Percentiles rank a stretch among this genome's conserved stretches.
phyloP scores from a whole-genome alignment of 2,113 vertebrate species.

The Psittacula cyanocephala region DNA sequence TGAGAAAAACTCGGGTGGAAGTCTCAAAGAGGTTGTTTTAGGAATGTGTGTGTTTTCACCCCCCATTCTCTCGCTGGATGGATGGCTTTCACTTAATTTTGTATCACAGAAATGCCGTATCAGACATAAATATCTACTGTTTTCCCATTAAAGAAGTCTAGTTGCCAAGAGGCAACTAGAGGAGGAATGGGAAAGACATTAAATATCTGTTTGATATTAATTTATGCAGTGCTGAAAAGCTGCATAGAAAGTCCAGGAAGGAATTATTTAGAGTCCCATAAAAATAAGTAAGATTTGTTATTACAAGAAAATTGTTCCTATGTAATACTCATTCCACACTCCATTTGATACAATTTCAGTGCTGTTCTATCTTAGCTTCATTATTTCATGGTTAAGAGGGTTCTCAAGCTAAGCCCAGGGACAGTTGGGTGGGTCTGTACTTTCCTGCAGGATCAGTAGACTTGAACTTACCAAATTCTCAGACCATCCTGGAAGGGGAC shows the following conservation, averaged over 20 bases:
- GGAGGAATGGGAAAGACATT: not conserved
- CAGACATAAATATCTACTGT: not conserved
- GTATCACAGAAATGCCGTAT: not conserved
- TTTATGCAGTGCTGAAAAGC: slow-evolving; percentile 32
- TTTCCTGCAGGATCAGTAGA: not conserved
- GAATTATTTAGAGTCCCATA: slow-evolving; percentile 43
- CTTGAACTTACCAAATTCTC: not conserved
- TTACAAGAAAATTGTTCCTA: slow-evolving; percentile 20
- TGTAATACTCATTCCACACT: slow-evolving; percentile 32
- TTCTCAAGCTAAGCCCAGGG: not conserved
- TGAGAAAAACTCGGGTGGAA: slow-evolving; percentile 43
- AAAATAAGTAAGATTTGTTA: slow-evolving; percentile 53
- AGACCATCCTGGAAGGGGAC: not conserved
- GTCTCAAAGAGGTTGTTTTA: slow-evolving; percentile 6
- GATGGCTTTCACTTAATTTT: slow-evolving; percentile 31
- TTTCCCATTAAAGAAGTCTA: not conserved
- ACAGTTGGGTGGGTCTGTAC: not conserved
- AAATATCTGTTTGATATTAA: slow-evolving; percentile 26
- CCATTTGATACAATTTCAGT: slow-evolving; percentile 38
- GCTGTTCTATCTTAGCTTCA: not conserved
- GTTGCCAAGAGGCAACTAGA: not conserved
- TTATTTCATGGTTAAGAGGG: slow-evolving; percentile 19
- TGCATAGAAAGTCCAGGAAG: not conserved
- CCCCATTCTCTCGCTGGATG: not conserved
- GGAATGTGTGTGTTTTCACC: slow-evolving; percentile 24